Evolutionary conservation across 2,888 invertebrate species (phyloP).

Genomic region (Nezara viridula): DNA sequence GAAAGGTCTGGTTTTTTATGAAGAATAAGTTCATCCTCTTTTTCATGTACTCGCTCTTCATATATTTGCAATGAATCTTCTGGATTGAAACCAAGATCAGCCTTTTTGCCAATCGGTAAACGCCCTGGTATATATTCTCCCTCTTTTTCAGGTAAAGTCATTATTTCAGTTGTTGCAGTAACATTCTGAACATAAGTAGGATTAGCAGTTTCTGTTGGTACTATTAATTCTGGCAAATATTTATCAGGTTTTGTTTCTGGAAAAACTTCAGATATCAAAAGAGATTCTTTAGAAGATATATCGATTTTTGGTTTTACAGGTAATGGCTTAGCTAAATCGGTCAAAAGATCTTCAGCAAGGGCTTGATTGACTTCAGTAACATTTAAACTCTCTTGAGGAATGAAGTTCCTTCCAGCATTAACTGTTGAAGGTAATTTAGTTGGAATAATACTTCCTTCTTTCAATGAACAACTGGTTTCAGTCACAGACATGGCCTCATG

Average conservation of each 20-base stretch:
- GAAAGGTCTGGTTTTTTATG: slow-evolving; percentile 70
- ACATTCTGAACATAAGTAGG: slow-evolving; percentile 78
- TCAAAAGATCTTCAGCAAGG: slow-evolving; percentile 74
- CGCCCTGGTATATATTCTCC: slow-evolving; percentile 74
- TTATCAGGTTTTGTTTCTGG: slow-evolving; percentile 81
- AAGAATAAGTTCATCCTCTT: slow-evolving; percentile 74
- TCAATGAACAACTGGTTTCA: slow-evolving; percentile 75
- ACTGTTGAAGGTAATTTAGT: slow-evolving; percentile 71
- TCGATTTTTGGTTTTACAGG: slow-evolving; percentile 75
- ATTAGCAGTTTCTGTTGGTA: slow-evolving; percentile 82
- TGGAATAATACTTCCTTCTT: slow-evolving; percentile 74
- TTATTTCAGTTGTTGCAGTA: slow-evolving; percentile 75
- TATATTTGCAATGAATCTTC: slow-evolving; percentile 75
- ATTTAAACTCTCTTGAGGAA: slow-evolving; percentile 76
- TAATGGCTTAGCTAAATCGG: slow-evolving; percentile 70
- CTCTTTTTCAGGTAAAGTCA: slow-evolving; percentile 79
- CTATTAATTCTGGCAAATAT: slow-evolving; percentile 83
- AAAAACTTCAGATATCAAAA: slow-evolving; percentile 78
- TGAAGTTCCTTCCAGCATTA: slow-evolving; percentile 73
- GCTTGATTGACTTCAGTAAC: slow-evolving; percentile 78
- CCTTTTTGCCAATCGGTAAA: slow-evolving; percentile 75
- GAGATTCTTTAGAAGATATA: slow-evolving; percentile 76
- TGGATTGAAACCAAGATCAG: slow-evolving; percentile 73
- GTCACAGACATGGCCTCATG: slow-evolving; percentile 79
- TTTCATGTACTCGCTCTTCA: slow-evolving; percentile 76